These are phyloP conservation scores for Butorides virescens DNA, from an alignment of 2,113 vertebrate genomes.

Conservation along the genomic window DNA sequence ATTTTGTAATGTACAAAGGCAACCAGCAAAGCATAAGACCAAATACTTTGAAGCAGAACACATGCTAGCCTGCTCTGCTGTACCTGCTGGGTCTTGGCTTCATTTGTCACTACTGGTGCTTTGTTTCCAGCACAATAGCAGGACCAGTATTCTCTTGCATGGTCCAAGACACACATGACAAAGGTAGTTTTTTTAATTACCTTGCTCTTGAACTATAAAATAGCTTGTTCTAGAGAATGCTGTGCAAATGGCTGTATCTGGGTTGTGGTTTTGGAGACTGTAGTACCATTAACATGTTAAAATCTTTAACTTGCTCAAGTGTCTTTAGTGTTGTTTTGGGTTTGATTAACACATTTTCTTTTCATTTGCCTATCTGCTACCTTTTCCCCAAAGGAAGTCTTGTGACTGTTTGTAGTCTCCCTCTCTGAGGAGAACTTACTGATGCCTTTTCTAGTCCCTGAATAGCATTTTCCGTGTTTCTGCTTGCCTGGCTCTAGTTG, in stretches of 20 bases:
- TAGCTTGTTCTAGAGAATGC: background rate
- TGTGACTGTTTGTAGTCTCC: background rate
- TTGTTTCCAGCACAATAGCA: background rate
- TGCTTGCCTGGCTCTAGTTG: background rate
- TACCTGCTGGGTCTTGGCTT: background rate
- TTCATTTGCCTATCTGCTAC: background rate
- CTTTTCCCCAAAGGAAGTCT: background rate
- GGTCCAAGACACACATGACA: background rate
- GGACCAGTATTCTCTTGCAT: background rate
- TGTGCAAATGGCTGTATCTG: background rate
- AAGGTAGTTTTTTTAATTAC: background rate
- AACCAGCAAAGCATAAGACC: background rate
- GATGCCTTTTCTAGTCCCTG: background rate
- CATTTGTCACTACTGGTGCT: background rate
- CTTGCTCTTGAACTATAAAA: background rate
- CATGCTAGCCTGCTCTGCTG: background rate
- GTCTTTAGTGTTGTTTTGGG: background rate
- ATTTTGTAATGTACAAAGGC: background rate
- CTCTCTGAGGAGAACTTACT: background rate
- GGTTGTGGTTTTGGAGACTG: background rate
- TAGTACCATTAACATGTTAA: background rate
- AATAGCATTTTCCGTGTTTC: background rate
- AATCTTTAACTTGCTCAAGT: background rate
- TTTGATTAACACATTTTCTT: background rate
- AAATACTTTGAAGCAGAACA: background rate